phyloP scores from a whole-genome alignment of 2,113 vertebrate species.

The Lophura nycthemera region DNA sequence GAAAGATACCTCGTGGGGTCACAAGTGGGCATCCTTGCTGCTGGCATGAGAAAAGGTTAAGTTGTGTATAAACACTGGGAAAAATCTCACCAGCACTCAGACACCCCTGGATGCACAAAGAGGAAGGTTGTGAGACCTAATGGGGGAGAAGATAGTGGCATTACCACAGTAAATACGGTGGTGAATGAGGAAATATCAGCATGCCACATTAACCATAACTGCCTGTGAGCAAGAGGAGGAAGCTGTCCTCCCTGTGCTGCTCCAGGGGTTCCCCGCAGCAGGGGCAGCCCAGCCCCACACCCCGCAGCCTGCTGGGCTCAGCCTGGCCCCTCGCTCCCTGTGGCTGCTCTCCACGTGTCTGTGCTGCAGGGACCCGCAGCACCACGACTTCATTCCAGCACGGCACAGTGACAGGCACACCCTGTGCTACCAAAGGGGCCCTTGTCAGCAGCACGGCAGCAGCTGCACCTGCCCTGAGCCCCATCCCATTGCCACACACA shows the following conservation, averaged over 20 bases:
- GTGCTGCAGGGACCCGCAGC: no score
- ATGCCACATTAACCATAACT: accelerated
- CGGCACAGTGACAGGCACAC: no score
- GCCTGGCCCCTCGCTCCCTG: no score
- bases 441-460: background rate
- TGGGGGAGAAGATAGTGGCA: background rate
- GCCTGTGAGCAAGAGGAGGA: background rate
- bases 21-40: no score
- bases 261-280: background rate
- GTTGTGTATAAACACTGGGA: background rate
- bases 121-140: background rate
- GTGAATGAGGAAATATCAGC: accelerated
- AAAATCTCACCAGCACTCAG: background rate
- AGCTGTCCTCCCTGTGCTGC: background rate
- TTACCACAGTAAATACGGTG: accelerated
- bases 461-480: background rate
- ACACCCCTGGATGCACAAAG: background rate
- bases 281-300: background rate
- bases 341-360: no score
- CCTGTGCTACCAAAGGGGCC: background rate
- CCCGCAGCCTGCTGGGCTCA: no score
- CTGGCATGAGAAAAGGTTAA: background rate
- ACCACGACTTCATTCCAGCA: no score
- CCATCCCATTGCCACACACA: background rate
- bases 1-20: background rate